Percentiles rank a stretch among this genome's conserved stretches.
Conservation (phyloP, 2,113 vertebrate species). For the Notothenia coriiceps region DNA sequence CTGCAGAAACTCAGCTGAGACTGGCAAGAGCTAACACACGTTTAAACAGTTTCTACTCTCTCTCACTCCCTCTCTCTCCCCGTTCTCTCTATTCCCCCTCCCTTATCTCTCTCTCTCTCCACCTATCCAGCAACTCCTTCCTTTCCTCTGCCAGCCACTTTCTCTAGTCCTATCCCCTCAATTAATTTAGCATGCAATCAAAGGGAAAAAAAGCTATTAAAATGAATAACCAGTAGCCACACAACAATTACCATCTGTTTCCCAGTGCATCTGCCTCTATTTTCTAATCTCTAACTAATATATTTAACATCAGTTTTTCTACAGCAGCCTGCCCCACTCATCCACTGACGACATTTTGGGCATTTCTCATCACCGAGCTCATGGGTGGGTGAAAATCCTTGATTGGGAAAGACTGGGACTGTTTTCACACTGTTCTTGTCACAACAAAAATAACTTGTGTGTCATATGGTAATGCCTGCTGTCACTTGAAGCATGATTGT, state of each 20-base stretch:
- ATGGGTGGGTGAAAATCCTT: conserved; percentile 33
- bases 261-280: background rate
- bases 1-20: conserved; percentile 65
- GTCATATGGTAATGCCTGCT: background rate
- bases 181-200: conserved; percentile 20
- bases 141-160: background rate
- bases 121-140: conserved; percentile 19
- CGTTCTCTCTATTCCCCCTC: conserved; percentile 19
- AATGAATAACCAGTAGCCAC: conserved; percentile 4
- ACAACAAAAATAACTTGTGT: conserved; percentile 22
- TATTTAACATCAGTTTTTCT: conserved; percentile 12
- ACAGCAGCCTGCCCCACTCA: conserved; percentile 6
- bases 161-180: conserved; percentile 19
- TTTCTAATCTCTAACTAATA: background rate
- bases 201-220: conserved; percentile 14
- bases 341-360: conserved; percentile 24
- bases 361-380: conserved; percentile 35
- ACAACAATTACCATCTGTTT: conserved; percentile 44
- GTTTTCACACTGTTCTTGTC: conserved; percentile 27
- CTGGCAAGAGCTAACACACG: conserved; percentile 61
- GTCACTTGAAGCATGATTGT: conserved; percentile 4
- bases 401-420: conserved; percentile 38
- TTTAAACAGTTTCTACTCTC: conserved; percentile 76
- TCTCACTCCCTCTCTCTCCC: conserved; percentile 32
- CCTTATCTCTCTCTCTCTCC: conserved; percentile 22